A percentile compares a stretch with the other conserved stretches of the same genome.
phyloP scores from a whole-genome alignment of 2,797 vertebrate genomes.

The Sebastes baramenuke region DNA sequence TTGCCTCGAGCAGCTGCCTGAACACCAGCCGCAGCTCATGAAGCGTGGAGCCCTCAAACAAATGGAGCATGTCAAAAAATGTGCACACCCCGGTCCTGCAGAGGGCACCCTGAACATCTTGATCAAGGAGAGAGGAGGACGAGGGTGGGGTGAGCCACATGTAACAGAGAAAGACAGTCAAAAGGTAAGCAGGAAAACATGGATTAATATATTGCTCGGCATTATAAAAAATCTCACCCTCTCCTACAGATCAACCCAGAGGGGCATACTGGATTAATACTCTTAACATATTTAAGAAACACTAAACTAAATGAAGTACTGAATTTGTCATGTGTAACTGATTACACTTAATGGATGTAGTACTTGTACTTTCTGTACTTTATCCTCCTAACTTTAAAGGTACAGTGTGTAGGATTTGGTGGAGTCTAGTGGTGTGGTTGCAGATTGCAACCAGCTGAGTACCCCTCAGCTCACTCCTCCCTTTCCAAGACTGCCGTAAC shows the following conservation, averaged over 20 bases:
- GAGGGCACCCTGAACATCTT: conserved; percentile 89
- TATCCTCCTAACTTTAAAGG: neutral
- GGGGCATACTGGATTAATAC: neutral
- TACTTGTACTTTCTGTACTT: neutral
- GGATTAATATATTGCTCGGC: neutral
- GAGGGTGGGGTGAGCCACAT: neutral
- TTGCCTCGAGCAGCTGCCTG: conserved; percentile 76
- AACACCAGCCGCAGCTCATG: conserved; percentile 95
- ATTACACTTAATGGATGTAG: neutral
- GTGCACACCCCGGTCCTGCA: conserved; percentile 91
- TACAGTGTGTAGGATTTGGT: too few species aligned
- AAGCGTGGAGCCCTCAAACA: conserved; percentile 89
- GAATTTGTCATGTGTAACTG: neutral
- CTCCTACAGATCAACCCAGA: neutral
- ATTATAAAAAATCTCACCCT: neutral
- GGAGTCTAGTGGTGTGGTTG: too few species aligned
- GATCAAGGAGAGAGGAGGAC: neutral
- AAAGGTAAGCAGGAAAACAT: neutral
- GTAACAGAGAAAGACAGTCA: neutral
- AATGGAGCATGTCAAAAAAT: conserved; percentile 87
- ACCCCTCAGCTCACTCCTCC: too few species aligned
- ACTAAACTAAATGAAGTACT: neutral
- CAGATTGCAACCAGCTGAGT: too few species aligned
- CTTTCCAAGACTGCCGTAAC: too few species aligned
- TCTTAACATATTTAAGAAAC: neutral